Evolutionary conservation across 2,888 invertebrate genomes (phyloP).

Genomic region (Notocelia uddmanniana): DNA sequence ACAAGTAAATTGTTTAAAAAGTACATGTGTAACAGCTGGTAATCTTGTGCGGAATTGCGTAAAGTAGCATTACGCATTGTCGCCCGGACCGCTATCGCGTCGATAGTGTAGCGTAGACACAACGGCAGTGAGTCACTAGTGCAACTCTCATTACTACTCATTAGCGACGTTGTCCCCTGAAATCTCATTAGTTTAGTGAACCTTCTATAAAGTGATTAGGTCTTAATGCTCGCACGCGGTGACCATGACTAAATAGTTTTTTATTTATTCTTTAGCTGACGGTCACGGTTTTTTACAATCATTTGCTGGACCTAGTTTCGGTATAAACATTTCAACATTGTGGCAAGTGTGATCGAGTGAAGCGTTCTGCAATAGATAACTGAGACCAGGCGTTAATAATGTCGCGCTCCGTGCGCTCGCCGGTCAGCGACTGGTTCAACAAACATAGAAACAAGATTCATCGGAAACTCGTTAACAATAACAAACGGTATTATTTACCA

Average conservation of each 20-base stretch:
- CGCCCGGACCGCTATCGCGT: constrained; percentile 46
- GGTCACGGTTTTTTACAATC: constrained; percentile 65
- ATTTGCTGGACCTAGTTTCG: constrained; percentile 47
- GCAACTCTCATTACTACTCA: constrained; percentile 78
- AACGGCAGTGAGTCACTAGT: constrained; percentile 79
- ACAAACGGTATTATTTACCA: constrained; percentile 74
- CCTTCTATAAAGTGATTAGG: constrained; percentile 82
- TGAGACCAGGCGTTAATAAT: constrained; percentile 66
- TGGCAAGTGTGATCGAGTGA: constrained; percentile 60
- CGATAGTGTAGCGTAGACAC: constrained; percentile 66
- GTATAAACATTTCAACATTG: constrained; percentile 48
- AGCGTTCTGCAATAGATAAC: constrained; percentile 59
- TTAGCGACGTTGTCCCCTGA: constrained; percentile 78
- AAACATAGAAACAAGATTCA: constrained; percentile 75
- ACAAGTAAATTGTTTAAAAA: constrained; percentile 27
- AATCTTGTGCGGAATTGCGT: constrained; percentile 60
- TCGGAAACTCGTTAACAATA: constrained; percentile 75
- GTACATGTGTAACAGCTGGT: constrained; percentile 49
- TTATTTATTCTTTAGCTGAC: constrained; percentile 65
- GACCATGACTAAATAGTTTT: constrained; percentile 66
- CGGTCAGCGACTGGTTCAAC: constrained; percentile 77
- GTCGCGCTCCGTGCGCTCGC: constrained; percentile 74
- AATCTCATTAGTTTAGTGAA: constrained; percentile 83
- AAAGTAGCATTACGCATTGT: constrained; percentile 52
- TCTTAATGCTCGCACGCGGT: constrained; percentile 71